Evolutionary conservation across 2,797 vertebrate genomes (phyloP).

Genomic region (Moxostoma hubbsi): DNA sequence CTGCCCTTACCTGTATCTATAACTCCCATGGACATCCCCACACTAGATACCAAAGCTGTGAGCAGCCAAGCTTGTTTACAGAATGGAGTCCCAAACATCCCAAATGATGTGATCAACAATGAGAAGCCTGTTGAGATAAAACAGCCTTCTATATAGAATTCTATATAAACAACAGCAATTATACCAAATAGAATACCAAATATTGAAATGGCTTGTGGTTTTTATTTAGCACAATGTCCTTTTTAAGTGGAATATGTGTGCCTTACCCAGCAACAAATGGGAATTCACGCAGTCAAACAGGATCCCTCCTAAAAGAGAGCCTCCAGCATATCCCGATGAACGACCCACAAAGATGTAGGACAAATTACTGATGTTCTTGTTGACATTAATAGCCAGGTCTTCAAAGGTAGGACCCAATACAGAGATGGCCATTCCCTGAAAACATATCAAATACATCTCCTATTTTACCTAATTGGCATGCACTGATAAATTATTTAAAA

Average conservation of each 20-base stretch:
- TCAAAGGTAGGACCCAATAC: conserved; percentile 90
- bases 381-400: conserved; percentile 88
- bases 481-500: too few species aligned
- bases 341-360: conserved; percentile 90
- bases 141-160: background rate
- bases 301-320: conserved; percentile 86
- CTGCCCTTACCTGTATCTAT: conserved; percentile 86
- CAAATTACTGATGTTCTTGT: conserved; percentile 87
- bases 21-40: conserved; percentile 87
- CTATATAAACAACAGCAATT: too few species aligned
- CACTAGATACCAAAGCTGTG: conserved; percentile 79
- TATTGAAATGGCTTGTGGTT: too few species aligned
- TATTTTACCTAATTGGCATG: background rate
- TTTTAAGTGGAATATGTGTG: too few species aligned
- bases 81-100: conserved; percentile 87
- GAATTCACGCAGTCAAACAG: conserved; percentile 87
- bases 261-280: conserved; percentile 85
- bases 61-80: conserved; percentile 77
- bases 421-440: conserved; percentile 89
- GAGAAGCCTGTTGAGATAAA: conserved; percentile 78
- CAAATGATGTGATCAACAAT: conserved; percentile 81
- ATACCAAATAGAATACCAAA: too few species aligned
- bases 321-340: conserved; percentile 86
- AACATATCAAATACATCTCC: conserved; percentile 24
- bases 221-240: too few species aligned